Conservation (phyloP, 2,888 invertebrate genomes). For the Cantharis flavilabris region DNA sequence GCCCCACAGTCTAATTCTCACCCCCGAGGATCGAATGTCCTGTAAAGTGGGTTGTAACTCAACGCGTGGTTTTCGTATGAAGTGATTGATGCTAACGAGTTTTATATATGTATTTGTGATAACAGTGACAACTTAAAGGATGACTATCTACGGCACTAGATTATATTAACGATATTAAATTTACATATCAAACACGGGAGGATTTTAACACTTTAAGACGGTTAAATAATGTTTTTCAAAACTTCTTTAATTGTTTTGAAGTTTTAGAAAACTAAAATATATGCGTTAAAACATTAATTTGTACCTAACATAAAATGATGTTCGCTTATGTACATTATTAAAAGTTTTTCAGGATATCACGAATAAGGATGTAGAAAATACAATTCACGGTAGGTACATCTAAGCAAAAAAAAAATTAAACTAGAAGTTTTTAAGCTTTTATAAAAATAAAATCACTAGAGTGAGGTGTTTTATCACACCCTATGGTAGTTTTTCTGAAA, state of each 20-base stretch:
- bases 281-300: neutral
- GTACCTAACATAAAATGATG: neutral
- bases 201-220: neutral
- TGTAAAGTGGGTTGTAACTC: conserved; percentile 28
- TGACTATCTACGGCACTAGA: conserved; percentile 5
- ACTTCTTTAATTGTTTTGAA: neutral
- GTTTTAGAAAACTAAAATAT: neutral
- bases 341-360: conserved; percentile 23
- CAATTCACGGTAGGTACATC: conserved; percentile 17
- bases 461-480: neutral
- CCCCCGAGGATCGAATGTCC: conserved; percentile 39
- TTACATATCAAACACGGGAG: conserved; percentile 10
- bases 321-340: neutral
- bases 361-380: conserved; percentile 19
- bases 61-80: conserved; percentile 32
- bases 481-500: neutral
- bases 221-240: neutral
- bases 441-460: neutral
- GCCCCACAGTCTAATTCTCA: conserved; percentile 50
- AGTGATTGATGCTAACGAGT: conserved; percentile 36
- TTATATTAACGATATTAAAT: conserved; percentile 10
- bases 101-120: conserved; percentile 22
- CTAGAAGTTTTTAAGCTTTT: neutral
- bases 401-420: neutral
- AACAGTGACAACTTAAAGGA: conserved; percentile 20